Evolutionary conservation across 2,797 vertebrate species (phyloP).

Genomic region (Momotus momota): DNA sequence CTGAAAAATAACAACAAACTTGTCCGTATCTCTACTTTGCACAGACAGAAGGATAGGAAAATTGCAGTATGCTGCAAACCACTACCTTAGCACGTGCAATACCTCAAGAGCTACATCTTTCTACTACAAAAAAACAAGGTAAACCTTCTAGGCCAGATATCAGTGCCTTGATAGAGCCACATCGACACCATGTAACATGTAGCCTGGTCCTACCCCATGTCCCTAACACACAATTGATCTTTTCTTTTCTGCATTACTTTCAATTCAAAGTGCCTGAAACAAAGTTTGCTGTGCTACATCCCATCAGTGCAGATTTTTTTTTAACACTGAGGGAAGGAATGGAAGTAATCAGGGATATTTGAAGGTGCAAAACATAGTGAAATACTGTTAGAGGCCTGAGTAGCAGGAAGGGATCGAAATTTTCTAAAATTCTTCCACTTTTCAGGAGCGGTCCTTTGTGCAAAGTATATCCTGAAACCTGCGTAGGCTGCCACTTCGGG

Average conservation of each 20-base stretch:
- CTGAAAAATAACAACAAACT: not conserved
- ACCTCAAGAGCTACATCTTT: not conserved
- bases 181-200: accelerated
- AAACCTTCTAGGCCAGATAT: not conserved
- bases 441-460: not conserved
- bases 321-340: not conserved
- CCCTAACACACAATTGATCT: not conserved
- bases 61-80: not conserved
- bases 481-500: not conserved
- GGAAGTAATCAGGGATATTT: not conserved
- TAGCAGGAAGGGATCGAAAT: not conserved
- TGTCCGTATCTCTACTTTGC: not conserved
- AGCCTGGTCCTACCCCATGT: not conserved
- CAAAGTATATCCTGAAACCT: accelerated
- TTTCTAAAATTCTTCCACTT: not conserved
- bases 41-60: not conserved
- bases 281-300: not conserved
- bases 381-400: not conserved
- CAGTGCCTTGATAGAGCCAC: not conserved
- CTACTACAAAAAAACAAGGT: not conserved
- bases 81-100: accelerated
- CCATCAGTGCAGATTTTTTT: not conserved
- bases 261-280: not conserved
- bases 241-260: not conserved
- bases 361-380: not conserved